Evolutionary conservation across 2,888 invertebrate species (phyloP), one percentile per base, ranked within the genome.

Genomic region (Lasius platythorax): DNA sequence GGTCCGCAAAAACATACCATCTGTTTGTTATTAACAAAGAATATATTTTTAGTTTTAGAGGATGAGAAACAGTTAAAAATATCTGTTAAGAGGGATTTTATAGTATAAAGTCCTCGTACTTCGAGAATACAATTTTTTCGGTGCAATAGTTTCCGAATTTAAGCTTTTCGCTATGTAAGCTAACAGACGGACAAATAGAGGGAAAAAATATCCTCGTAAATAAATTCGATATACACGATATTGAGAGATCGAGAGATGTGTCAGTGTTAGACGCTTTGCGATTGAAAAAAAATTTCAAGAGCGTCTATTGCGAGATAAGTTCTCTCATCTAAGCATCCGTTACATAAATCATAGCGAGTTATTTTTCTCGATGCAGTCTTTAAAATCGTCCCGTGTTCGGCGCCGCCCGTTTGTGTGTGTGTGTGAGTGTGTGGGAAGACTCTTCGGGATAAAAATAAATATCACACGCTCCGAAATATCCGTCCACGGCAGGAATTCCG

Each of bases 331-430:
- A 12, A 43, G n/a, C 58, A 23, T 6, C 67, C 12, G 79, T 81
- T 81, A 73, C 5, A 73, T 81, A 73, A 81, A 81, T 81, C 61
- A 15, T 4, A 37, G 61, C 73, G 50, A 63, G 37, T 63, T 81
- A 61, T 70, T 81, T 81, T 64, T 73, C 73, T 72, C 73, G 15
- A 8, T 23, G 37, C 73, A 37, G 72, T 37, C 46, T 73, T 81
- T 63, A 73, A 81, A 81, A 73, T 72, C 23, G 5, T n/a, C n/a
- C 1, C 1, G 5, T 66, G 82, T 1, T 5, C 30, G 46, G 58
- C 18, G 33, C 18, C 46, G 37, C 2, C 46, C 3, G 33, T 37
- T 4, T 37, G 0, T 5, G 37, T 37, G 12, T 37, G 12, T 15
- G 46, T 53, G 2, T n/a, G 8, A 8, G 6, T n/a, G 8, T 8